Conservation (phyloP, 2,888 invertebrate species). For the Tholera decimalis region DNA sequence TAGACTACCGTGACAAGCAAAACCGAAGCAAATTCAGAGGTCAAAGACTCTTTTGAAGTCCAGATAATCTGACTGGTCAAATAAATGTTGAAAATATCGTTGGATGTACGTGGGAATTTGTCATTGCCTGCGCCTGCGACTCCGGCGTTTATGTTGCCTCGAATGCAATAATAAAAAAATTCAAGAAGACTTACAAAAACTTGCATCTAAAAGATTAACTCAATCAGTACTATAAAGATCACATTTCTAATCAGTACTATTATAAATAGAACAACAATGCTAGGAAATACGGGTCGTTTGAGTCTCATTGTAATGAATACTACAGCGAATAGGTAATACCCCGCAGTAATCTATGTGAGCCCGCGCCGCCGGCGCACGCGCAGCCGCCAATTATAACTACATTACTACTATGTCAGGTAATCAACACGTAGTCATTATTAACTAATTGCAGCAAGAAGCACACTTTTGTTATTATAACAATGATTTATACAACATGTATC, state of each 20-base stretch:
- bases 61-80: too few relatives aligned
- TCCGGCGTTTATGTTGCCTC: too few relatives aligned
- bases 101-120: too few relatives aligned
- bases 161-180: not conserved
- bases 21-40: too few relatives aligned
- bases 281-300: conserved; percentile 4
- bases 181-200: not conserved
- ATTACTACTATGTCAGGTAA: not conserved
- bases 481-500: conserved; percentile 9
- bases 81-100: too few relatives aligned
- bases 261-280: conserved; percentile 6
- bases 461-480: not conserved
- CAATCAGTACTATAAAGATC: not conserved
- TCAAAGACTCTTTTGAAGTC: too few relatives aligned
- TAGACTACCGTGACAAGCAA: too few relatives aligned
- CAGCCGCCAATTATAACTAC: not conserved
- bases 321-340: conserved; percentile 32
- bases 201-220: conserved; percentile 3
- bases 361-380: conserved; percentile 7
- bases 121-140: too few relatives aligned
- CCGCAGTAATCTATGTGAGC: conserved; percentile 10
- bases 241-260: conserved; percentile 2
- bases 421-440: not conserved
- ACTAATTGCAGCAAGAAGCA: not conserved
- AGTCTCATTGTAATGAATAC: conserved; percentile 5